These are phyloP conservation scores for Procambarus clarkii DNA, from an alignment of 1,140 invertebrate species.

Conservation along the genomic window DNA sequence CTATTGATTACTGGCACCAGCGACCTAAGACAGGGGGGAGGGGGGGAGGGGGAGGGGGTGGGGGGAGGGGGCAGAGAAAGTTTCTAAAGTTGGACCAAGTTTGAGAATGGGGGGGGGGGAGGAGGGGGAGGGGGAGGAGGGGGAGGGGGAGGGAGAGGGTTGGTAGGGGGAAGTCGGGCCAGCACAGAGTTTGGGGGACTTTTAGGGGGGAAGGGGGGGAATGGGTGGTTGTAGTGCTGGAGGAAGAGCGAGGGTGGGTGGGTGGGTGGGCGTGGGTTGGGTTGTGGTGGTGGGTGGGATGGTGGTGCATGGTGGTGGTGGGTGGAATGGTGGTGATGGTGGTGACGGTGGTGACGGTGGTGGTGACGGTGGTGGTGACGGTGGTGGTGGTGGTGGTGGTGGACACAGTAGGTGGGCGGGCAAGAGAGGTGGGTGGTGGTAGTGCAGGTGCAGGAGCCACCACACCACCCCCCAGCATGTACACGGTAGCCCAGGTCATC, in stretches of 20 bases:
- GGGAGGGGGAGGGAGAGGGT: neutral
- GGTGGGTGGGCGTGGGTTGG: neutral
- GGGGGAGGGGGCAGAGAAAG: slow-evolving; percentile 49
- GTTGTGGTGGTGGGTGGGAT: neutral
- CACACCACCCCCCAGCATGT: neutral
- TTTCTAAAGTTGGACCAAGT: slow-evolving; percentile 67
- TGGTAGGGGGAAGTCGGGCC: slow-evolving; percentile 18
- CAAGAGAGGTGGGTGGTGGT: neutral
- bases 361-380: neutral
- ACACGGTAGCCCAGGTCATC: neutral
- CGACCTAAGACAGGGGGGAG: slow-evolving; percentile 45
- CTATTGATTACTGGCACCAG: slow-evolving; percentile 67
- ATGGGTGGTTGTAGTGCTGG: slow-evolving; percentile 22
- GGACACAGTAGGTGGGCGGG: neutral
- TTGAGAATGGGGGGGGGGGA: slow-evolving; percentile 38
- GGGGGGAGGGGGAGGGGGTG: slow-evolving; percentile 20
- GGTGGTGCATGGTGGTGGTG: neutral
- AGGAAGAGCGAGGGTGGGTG: neutral
- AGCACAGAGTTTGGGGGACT: slow-evolving; percentile 41
- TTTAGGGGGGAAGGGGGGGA: slow-evolving; percentile 21
- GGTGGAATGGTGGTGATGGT: neutral
- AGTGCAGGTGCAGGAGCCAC: neutral
- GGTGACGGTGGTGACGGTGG: neutral
- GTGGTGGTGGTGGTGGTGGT: neutral
- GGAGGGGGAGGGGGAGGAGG: neutral